Evolutionary conservation across 2,888 invertebrate genomes (phyloP).

Genomic region (Drosophila leonis): DNA sequence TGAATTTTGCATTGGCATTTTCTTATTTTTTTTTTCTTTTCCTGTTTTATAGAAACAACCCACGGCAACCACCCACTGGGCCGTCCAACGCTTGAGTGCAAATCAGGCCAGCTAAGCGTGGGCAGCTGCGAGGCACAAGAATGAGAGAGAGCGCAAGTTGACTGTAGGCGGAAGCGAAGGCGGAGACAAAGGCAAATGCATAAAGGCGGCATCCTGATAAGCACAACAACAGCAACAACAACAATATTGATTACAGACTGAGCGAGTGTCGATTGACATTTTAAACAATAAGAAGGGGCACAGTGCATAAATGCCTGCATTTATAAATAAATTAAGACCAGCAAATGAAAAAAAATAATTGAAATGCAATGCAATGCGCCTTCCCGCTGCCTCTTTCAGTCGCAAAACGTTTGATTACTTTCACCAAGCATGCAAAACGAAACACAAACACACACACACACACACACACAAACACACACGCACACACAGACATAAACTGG

Average conservation of each 20-base stretch:
- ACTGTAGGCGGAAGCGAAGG: conserved; percentile 5
- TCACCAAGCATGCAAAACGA: conserved; percentile 62
- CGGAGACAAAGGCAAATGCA: conserved; percentile 14
- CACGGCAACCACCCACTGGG: conserved; percentile 15
- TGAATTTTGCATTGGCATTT: conserved; percentile 34
- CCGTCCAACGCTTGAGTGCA: conserved; percentile 5
- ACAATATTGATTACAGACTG: conserved; percentile 12
- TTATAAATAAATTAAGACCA: conserved; percentile 55
- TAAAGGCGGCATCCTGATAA: conserved; percentile 37
- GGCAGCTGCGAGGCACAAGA: conserved; percentile 25
- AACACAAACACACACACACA: conserved; percentile 32
- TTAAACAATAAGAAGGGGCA: conserved; percentile 19
- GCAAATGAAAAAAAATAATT: conserved; percentile 20
- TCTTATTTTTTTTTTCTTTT: neutral
- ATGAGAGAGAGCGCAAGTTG: conserved; percentile 2
- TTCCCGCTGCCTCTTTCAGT: neutral
- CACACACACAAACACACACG: too few species aligned
- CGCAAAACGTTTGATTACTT: conserved; percentile 63
- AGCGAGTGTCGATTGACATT: conserved; percentile 26
- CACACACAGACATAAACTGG: conserved; percentile 5
- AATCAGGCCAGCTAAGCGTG: conserved; percentile 34
- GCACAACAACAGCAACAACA: conserved; percentile 7
- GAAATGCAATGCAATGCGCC: conserved; percentile 52
- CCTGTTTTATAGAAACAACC: neutral
- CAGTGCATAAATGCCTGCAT: conserved; percentile 26